A percentile compares a stretch with the other conserved stretches of the same genome.
These are phyloP conservation scores for Gallinago media DNA, from an alignment of 2,113 vertebrate species.

Conservation along the genomic window DNA sequence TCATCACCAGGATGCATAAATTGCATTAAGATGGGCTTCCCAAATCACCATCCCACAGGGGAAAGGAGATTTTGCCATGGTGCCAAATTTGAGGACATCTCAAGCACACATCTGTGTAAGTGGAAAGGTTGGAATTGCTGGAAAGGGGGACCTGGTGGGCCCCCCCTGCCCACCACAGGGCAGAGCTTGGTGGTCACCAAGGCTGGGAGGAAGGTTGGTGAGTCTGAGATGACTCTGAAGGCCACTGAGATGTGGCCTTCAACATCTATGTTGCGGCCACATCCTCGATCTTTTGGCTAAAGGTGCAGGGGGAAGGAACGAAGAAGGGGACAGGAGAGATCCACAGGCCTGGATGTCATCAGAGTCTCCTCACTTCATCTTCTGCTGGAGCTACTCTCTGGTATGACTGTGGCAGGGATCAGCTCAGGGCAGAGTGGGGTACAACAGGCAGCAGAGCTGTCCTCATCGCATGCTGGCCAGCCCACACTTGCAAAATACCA, in stretches of 20 bases:
- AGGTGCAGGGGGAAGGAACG: fast-evolving
- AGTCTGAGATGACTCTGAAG: not conserved
- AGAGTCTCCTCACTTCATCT: not conserved
- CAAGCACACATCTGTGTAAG: not conserved
- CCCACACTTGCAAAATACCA: not conserved
- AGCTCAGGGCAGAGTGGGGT: not conserved
- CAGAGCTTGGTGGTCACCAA: not conserved
- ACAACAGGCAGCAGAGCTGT: not conserved
- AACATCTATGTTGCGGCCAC: not conserved
- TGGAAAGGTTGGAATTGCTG: not conserved
- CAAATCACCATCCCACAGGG: not conserved
- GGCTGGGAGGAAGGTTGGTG: too few relatives aligned
- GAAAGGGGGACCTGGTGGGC: not conserved
- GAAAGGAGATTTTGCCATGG: not conserved
- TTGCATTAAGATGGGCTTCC: fast-evolving
- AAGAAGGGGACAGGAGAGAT: not conserved
- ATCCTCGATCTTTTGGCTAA: not conserved
- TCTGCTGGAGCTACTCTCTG: not conserved
- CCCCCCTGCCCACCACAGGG: not conserved
- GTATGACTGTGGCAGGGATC: not conserved
- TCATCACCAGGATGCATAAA: not conserved
- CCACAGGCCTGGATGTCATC: not conserved
- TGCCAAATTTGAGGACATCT: not conserved
- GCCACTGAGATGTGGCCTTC: not conserved
- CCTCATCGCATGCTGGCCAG: not conserved